Evolutionary conservation across 2,888 invertebrate species (phyloP), one percentile per base, ranked within the genome.

Genomic region (Idaea dimidiata): DNA sequence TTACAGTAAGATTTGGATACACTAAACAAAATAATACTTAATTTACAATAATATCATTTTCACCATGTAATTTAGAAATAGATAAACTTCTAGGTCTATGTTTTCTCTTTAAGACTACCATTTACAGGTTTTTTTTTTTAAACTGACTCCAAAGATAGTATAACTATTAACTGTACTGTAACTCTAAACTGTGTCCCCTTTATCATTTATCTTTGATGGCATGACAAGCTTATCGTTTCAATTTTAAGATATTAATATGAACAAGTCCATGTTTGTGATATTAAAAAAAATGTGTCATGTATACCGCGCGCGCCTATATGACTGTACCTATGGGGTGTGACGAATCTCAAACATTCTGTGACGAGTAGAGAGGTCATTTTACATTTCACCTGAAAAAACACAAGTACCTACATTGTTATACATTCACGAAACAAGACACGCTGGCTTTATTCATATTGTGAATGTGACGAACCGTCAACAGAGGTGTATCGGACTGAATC

Each of bases 171-270:
- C 56, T 56, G 10, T 14, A 56, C 16, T n/a, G n/a, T 18, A 17
- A 56, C 17, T 56, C 10, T 7, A 17, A 17, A 17, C 56, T 56
- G 56, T 56, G 56, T 8, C 18, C 7, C 7, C 18, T 6, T 56
- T 59, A 61, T 60, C 33, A 54, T 59, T 64, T 66, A 65, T 67
- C 68, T 63, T 58, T 62, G 63, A 67, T 65, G 67, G 54, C 60
- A 65, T 61, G 66, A 61, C 61, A 62, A 16, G 59, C 55, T 67
- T 69, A 65, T 71, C 64, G 54, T 24, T 57, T 33, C 60, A 65
- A 63, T 63, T 59, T 65, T 60, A 66, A 62, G 63, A 24, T 55
- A 62, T 56, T 66, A 57, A 63, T 63, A 66, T 67, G 55, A 65
- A 55, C 64, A 62, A 64, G 67, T 68, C 62, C 67, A 66, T 59